These are phyloP conservation scores for Ardeotis arabs DNA, from an alignment of 2,113 vertebrate genomes.

Conservation along the genomic window DNA sequence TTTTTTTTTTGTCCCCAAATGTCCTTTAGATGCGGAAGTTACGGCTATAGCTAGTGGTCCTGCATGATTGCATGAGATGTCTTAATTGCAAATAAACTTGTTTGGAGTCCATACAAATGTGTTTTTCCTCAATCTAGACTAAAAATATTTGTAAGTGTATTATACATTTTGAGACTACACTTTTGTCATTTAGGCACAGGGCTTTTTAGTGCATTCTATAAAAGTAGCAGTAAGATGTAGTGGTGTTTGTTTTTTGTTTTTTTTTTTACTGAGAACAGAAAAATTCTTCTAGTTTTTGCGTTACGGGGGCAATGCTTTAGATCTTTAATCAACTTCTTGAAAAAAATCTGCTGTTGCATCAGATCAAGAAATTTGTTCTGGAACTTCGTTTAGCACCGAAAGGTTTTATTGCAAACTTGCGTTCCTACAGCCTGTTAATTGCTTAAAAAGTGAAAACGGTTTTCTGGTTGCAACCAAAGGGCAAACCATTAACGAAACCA, in stretches of 20 bases:
- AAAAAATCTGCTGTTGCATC: slow-evolving; percentile 65
- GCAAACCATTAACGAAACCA: slow-evolving; percentile 74
- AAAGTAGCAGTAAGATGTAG: slow-evolving; percentile 36
- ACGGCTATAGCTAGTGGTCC: slow-evolving; percentile 69
- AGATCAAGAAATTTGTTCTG: slow-evolving; percentile 51
- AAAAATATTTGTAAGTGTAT: slow-evolving; percentile 73
- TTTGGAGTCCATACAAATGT: slow-evolving; percentile 73
- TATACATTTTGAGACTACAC: slow-evolving; percentile 64
- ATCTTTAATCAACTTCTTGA: slow-evolving; percentile 41
- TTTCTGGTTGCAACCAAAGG: slow-evolving; percentile 86
- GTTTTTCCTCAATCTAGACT: slow-evolving; percentile 75
- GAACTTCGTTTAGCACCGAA: slow-evolving; percentile 63
- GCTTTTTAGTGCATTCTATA: slow-evolving; percentile 64
- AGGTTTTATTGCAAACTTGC: slow-evolving; percentile 50
- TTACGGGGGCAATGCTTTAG: slow-evolving; percentile 63
- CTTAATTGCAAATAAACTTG: slow-evolving; percentile 79
- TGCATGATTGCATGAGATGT: slow-evolving; percentile 84
- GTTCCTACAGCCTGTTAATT: slow-evolving; percentile 70
- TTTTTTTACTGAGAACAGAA: slow-evolving; percentile 57
- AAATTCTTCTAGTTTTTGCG: slow-evolving; percentile 63
- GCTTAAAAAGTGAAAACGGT: slow-evolving; percentile 70
- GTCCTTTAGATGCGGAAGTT: slow-evolving; percentile 57
- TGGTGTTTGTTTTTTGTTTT: background rate
- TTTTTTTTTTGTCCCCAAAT: slow-evolving; percentile 11
- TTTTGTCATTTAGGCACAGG: slow-evolving; percentile 66